phyloP scores from a whole-genome alignment of 1,140 invertebrate genomes.

The Paralvinella palmiformis region DNA sequence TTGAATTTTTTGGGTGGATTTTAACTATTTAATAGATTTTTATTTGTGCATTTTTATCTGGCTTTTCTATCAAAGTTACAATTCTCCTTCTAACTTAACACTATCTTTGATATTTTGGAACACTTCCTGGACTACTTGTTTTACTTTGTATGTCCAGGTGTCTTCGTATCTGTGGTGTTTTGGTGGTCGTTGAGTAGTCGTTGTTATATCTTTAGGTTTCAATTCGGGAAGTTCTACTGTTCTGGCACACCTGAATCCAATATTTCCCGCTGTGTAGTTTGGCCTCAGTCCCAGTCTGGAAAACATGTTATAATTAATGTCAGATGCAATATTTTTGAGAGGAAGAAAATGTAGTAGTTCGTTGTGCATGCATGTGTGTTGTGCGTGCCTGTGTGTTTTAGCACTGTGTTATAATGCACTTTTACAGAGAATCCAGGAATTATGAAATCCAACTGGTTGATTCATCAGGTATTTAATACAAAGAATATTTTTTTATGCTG shows the following conservation, averaged over 20 bases:
- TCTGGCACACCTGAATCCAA: slow-evolving; percentile 27
- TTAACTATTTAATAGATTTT: too few relatives aligned
- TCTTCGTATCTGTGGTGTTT: background rate
- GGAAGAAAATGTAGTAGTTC: background rate
- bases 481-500: background rate
- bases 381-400: background rate
- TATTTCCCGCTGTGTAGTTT: slow-evolving; percentile 25
- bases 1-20: too few relatives aligned
- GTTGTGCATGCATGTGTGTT: background rate
- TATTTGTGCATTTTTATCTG: too few relatives aligned
- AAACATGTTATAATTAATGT: background rate
- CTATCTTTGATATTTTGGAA: too few relatives aligned
- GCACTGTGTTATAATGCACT: background rate
- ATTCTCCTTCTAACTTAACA: too few relatives aligned
- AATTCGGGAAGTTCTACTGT: background rate
- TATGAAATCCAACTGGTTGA: background rate
- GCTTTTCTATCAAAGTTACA: too few relatives aligned
- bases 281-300: slow-evolving; percentile 15
- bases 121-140: background rate
- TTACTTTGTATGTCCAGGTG: slow-evolving; percentile 3
- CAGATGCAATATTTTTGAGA: background rate
- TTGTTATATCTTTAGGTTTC: background rate
- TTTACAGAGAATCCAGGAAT: background rate
- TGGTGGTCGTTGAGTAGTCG: background rate
- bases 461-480: background rate